Evolutionary conservation across 1,140 invertebrate genomes (phyloP).

Genomic region (Brachionus rotundiformis): DNA sequence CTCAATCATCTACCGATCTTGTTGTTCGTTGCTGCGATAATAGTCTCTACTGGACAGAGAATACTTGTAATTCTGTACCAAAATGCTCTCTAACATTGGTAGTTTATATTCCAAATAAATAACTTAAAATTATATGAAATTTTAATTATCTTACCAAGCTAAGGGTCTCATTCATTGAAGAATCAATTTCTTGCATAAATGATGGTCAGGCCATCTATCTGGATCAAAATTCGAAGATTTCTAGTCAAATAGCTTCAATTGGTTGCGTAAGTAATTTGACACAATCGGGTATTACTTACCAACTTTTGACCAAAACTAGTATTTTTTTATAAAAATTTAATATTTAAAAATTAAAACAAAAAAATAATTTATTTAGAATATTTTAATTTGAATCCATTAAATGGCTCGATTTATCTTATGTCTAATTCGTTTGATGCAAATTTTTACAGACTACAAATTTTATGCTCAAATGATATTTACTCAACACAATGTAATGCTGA

Average conservation of each 20-base stretch:
- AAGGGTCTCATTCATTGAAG: neutral
- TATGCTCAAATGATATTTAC: neutral
- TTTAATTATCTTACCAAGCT: neutral
- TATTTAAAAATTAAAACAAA: neutral
- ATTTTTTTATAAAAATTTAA: neutral
- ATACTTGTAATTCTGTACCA: slow-evolving; percentile 8
- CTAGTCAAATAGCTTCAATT: neutral
- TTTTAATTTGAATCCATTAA: neutral
- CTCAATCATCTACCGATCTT: neutral
- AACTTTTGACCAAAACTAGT: slow-evolving; percentile 4
- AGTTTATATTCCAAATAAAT: neutral
- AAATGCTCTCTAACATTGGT: slow-evolving; percentile 29
- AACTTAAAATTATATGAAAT: neutral
- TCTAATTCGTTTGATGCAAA: neutral
- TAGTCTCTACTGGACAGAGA: slow-evolving; percentile 24
- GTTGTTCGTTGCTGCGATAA: slow-evolving; percentile 23
- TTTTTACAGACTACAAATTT: neutral
- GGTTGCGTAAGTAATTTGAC: slow-evolving; percentile 23
- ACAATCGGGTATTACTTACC: neutral
- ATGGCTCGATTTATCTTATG: neutral
- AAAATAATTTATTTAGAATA: neutral
- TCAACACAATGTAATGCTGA: neutral
- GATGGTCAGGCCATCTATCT: slow-evolving; percentile 1
- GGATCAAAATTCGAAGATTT: neutral
- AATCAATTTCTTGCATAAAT: slow-evolving; percentile 21